Evolutionary conservation across 2,888 invertebrate species (phyloP).

Genomic region (Agrilus mali): DNA sequence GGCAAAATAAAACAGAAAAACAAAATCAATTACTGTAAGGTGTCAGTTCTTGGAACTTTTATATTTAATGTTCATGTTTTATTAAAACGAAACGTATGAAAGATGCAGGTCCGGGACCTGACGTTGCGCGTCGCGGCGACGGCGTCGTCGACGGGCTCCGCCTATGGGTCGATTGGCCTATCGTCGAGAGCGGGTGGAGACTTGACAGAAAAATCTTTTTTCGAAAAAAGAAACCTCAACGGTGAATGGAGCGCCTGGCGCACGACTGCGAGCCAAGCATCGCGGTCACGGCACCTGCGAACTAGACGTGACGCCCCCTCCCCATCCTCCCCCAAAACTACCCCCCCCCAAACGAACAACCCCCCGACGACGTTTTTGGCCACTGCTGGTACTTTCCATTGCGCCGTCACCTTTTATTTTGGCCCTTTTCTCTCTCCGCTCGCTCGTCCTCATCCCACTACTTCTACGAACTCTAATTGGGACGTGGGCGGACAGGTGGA

Average conservation of each 20-base stretch:
- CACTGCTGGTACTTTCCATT: not conserved
- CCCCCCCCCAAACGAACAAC: constrained; percentile 34
- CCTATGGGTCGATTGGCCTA: constrained; percentile 36
- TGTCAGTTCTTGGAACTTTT: no score
- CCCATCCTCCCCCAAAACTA: constrained; percentile 6
- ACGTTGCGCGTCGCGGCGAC: constrained; percentile 22
- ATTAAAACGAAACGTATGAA: constrained; percentile 9
- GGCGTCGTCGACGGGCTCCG: constrained; percentile 27
- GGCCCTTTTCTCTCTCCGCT: not conserved
- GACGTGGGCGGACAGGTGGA: not conserved
- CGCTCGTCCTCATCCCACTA: not conserved
- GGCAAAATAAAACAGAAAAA: no score
- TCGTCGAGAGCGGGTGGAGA: constrained; percentile 35
- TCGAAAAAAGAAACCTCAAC: constrained; percentile 32
- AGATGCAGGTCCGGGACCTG: constrained; percentile 22
- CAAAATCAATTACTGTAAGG: no score
- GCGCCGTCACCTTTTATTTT: not conserved
- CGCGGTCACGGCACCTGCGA: constrained; percentile 35
- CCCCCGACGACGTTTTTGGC: constrained; percentile 19
- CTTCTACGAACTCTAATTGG: not conserved
- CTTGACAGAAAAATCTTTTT: constrained; percentile 38
- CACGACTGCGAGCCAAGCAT: constrained; percentile 26
- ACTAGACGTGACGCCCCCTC: constrained; percentile 17
- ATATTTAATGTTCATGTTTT: constrained; percentile 7
- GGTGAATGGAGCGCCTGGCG: constrained; percentile 31